A percentile compares a stretch with the other conserved stretches of the same genome.
These are phyloP conservation scores for Nothoprocta pentlandii DNA, from an alignment of 2,113 vertebrate genomes.

Conservation along the genomic window DNA sequence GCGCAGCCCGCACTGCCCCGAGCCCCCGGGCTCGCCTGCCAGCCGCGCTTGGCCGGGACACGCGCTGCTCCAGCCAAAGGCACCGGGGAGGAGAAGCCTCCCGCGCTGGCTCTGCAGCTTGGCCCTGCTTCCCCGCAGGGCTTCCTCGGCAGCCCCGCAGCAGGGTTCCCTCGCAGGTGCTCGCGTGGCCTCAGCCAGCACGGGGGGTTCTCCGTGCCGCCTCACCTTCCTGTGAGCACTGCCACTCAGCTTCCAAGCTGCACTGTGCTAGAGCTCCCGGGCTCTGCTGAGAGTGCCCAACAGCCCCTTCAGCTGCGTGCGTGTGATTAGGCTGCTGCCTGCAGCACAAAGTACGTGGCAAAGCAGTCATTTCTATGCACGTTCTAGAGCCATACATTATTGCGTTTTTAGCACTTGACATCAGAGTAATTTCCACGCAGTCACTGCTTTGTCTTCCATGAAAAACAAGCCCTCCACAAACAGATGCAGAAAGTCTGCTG, in stretches of 20 bases:
- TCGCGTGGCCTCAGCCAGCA: neutral
- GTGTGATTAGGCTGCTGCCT: constrained; percentile 73
- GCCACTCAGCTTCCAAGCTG: neutral
- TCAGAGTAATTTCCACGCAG: constrained; percentile 61
- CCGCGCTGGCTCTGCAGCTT: neutral
- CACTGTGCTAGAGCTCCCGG: constrained; percentile 43
- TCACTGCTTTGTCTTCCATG: constrained; percentile 71
- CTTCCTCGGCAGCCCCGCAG: neutral
- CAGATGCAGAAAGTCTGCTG: constrained; percentile 56
- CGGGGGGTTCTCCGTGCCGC: neutral
- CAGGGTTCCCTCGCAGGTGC: neutral
- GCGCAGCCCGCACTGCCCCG: neutral
- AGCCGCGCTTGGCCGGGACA: constrained; percentile 46
- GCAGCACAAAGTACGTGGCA: constrained; percentile 69
- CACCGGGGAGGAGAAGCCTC: constrained; percentile 3
- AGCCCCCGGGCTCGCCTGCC: constrained; percentile 3
- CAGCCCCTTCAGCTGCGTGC: constrained; percentile 58
- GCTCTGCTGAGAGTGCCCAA: constrained; percentile 43
- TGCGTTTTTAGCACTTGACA: constrained; percentile 59
- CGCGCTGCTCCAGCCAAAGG: constrained; percentile 45
- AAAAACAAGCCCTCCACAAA: constrained; percentile 69
- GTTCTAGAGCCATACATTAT: constrained; percentile 71
- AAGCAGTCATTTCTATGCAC: constrained; percentile 74
- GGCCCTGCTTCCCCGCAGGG: neutral
- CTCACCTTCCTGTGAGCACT: neutral